Conservation (phyloP, 2,797 vertebrate species). For the Chelidonichthys spinosus region DNA sequence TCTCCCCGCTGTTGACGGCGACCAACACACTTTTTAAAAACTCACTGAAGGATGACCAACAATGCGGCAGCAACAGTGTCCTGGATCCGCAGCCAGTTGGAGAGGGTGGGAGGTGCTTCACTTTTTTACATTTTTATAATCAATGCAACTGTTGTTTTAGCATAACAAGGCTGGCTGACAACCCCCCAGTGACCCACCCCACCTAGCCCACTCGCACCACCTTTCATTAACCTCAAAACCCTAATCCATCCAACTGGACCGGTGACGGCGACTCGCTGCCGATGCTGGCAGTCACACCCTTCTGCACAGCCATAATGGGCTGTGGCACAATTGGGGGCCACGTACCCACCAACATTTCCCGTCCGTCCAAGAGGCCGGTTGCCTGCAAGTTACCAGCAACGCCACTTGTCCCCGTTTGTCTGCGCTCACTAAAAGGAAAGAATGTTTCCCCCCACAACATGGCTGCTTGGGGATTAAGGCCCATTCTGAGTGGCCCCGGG, state of each 20-base stretch:
- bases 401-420: conserved; percentile 74
- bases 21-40: conserved; percentile 51
- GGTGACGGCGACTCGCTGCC: conserved; percentile 63
- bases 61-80: conserved; percentile 50
- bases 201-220: conserved; percentile 63
- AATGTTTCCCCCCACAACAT: conserved; percentile 78
- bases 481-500: conserved; percentile 79
- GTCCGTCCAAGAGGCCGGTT: conserved; percentile 72
- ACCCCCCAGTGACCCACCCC: neutral
- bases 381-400: conserved; percentile 76
- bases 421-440: conserved; percentile 74
- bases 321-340: conserved; percentile 60
- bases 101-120: conserved; percentile 30
- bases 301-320: conserved; percentile 81
- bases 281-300: conserved; percentile 80
- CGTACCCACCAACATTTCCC: conserved; percentile 65
- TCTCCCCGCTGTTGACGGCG: conserved; percentile 34
- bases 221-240: conserved; percentile 79
- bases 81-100: conserved; percentile 46
- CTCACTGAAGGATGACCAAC: conserved; percentile 66
- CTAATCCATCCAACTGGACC: conserved; percentile 86
- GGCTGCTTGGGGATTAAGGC: conserved; percentile 82
- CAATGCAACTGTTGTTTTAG: conserved; percentile 65
- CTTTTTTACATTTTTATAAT: conserved; percentile 44
- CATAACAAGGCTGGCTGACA: conserved; percentile 55